Conservation (phyloP, 2,888 invertebrate species). For the Pinctada fucata region DNA sequence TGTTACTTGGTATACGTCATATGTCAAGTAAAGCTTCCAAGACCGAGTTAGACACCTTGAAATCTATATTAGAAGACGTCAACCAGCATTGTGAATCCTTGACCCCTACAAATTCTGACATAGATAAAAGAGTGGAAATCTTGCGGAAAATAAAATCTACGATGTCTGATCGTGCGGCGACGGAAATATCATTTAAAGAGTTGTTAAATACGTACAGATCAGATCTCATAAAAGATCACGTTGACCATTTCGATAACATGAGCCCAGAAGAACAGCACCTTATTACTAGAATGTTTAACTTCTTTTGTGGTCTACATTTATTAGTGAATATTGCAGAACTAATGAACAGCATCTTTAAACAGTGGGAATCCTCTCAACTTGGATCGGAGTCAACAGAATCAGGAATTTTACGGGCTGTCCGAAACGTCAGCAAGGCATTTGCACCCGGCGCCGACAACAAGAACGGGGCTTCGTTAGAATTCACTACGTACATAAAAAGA, state of each 20-base stretch:
- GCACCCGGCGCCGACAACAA: slow-evolving; percentile 12
- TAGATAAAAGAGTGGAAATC: neutral
- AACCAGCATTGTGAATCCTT: neutral
- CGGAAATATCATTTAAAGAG: neutral
- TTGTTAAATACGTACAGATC: neutral
- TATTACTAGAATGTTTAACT: slow-evolving; percentile 6
- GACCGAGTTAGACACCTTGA: slow-evolving; percentile 8
- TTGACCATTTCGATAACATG: neutral
- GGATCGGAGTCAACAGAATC: neutral
- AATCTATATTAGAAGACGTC: slow-evolving; percentile 3
- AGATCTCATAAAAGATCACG: neutral
- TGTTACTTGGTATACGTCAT: too few relatives aligned
- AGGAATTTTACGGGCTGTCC: neutral
- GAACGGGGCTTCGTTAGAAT: slow-evolving; percentile 9
- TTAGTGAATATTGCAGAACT: slow-evolving; percentile 11
- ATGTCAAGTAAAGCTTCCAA: neutral
- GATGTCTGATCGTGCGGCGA: slow-evolving; percentile 13
- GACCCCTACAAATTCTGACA: neutral
- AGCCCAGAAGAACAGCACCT: neutral
- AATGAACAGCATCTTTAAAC: slow-evolving; percentile 8
- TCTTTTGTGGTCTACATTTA: slow-evolving; percentile 21
- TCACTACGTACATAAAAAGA: slow-evolving; percentile 9
- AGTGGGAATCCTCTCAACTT: neutral
- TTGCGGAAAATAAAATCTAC: slow-evolving; percentile 8
- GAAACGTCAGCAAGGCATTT: slow-evolving; percentile 9